phyloP scores from a whole-genome alignment of 1,140 invertebrate species.

The Drosophila nigrodunni region DNA sequence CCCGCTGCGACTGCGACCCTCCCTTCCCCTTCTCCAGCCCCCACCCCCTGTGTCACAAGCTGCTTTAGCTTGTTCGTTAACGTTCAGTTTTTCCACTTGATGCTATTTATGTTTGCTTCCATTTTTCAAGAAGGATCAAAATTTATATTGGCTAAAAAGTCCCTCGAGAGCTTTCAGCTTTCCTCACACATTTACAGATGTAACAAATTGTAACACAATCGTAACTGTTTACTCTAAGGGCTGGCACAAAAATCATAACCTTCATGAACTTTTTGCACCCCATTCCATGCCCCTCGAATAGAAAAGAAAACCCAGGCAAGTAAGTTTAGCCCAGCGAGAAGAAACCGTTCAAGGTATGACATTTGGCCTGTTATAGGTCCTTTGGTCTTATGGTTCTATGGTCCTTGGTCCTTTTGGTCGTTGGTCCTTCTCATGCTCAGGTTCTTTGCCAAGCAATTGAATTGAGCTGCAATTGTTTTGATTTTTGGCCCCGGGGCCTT shows the following conservation, averaged over 20 bases:
- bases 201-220: constrained; percentile 83
- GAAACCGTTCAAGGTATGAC: constrained; percentile 8
- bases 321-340: constrained; percentile 17
- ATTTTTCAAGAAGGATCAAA: constrained; percentile 83
- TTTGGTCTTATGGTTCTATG: neutral
- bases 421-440: constrained; percentile 32
- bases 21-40: neutral
- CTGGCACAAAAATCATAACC: constrained; percentile 18
- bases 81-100: constrained; percentile 77
- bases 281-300: neutral
- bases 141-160: constrained; percentile 83
- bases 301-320: constrained; percentile 38
- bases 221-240: constrained; percentile 78
- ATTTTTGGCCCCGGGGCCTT: constrained; percentile 76
- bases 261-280: neutral
- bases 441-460: constrained; percentile 66
- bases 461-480: constrained; percentile 82
- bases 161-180: constrained; percentile 75
- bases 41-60: constrained; percentile 7
- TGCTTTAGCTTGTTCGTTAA: constrained; percentile 68
- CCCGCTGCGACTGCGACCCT: constrained; percentile 18
- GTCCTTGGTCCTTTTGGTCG: neutral
- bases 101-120: constrained; percentile 83
- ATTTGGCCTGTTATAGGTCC: constrained; percentile 6
- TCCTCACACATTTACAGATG: constrained; percentile 73